Evolutionary conservation across 2,888 invertebrate genomes (phyloP), one percentile per base, ranked within the genome.

Genomic region (Nemotelus nigrinus): DNA sequence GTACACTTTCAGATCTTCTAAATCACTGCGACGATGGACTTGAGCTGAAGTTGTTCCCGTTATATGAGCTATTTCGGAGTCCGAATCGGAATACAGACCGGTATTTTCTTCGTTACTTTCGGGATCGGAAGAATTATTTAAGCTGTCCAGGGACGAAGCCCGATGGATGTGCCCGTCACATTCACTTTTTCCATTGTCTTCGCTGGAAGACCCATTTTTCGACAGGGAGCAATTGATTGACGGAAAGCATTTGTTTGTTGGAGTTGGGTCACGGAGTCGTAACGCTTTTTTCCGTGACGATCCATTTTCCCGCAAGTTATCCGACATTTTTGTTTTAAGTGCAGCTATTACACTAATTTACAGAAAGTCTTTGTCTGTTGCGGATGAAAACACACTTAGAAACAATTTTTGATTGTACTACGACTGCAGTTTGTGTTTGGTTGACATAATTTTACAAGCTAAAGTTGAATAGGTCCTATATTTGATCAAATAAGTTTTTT

Each of bases 101-200:
- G 89, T 90, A 82, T 90, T 90, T 53, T 90, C 91, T 83, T 91
- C 91, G 45, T 90, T 90, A 77, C 89, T 90, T 77, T 89, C 91
- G 64, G 89, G 90, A 82, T 92, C 92, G 0, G 92, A 92, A 3
- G 92, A 90, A 86, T 92, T 92, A 79, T 92, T 92, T 48, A 93
- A 88, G 80, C 92, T 92, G 84, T 93, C 93, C 71, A 93, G 85
- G 2, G 92, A 92, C 67, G 91, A 90, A 2, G 91, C 80, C 48
- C 83, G 80, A 79, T 82, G 80, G 68, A 82, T 80, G 6, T 76
- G 78, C 80, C 79, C 80, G 64, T 80, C 80, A 45, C 79, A 79
- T 75, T 81, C 79, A 76, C 79, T 80, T 67, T 68, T 67, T 60
- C 77, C 80, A 41, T 78, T 55, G 25, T 70, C 68, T 10, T 77